Evolutionary conservation across 2,888 invertebrate genomes (phyloP).

Genomic region (Norana najaformis): DNA sequence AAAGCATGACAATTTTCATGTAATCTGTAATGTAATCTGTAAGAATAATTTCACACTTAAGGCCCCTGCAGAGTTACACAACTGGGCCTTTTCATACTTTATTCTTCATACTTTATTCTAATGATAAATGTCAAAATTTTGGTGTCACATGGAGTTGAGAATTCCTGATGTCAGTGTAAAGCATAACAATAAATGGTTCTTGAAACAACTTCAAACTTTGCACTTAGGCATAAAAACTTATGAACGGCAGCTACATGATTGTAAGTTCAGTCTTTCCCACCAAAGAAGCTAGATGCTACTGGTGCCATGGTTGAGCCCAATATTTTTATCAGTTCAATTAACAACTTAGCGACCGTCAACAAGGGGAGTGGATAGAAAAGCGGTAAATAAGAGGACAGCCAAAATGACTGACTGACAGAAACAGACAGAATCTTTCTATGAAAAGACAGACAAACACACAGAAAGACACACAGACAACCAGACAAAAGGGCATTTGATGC

Average conservation of each 20-base stretch:
- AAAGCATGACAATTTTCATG: not conserved
- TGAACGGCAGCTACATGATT: not conserved
- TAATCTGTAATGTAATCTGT: not conserved
- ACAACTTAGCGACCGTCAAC: not conserved
- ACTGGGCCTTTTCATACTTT: not conserved
- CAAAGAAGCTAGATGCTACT: not conserved
- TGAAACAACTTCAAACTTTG: not conserved
- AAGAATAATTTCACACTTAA: not conserved
- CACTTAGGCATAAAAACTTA: not conserved
- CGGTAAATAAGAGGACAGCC: not conserved
- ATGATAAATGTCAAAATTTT: not conserved
- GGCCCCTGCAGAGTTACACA: not conserved
- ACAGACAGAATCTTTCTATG: not conserved
- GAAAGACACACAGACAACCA: not conserved
- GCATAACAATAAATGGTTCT: not conserved
- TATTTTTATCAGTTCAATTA: not conserved
- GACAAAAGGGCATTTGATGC: no score
- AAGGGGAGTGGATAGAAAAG: no score
- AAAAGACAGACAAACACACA: not conserved
- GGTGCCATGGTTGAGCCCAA: not conserved
- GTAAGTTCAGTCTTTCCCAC: not conserved
- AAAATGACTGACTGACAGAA: not conserved
- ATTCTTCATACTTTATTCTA: no score
- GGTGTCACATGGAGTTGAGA: not conserved
- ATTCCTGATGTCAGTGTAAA: not conserved